Evolutionary conservation across 2,888 invertebrate genomes (phyloP), one percentile per base, ranked within the genome.

Genomic region (Hoplodrina ambigua): DNA sequence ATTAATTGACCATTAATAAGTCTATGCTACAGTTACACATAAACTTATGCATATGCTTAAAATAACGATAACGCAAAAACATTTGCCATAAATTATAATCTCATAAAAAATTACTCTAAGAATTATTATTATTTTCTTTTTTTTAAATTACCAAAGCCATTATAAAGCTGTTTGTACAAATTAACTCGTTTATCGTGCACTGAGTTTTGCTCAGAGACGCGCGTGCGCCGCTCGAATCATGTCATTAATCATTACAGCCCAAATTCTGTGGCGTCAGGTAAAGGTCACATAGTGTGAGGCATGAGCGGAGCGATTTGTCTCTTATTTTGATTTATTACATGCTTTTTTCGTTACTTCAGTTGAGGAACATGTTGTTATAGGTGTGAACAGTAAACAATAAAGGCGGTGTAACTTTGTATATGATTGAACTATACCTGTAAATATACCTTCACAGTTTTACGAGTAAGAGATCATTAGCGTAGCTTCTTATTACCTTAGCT

Each of bases 201-300:
- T 37, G 65, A 75, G 67, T 66, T 41, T 44, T 69, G 37, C 62
- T 59, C 57, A 67, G 67, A 62, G 64, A 68, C 78, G 77, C 78
- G 77, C 64, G 72, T 63, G 71, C 79, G 78, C 74, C 68, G 66
- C 76, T 78, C 80, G 72, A 84, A 88, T 85, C 80, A 78, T 69
- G 78, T 78, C 81, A 88, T 90, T 87, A 88, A 90, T 90, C 86
- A 87, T 82, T 75, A 25, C 77, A 87, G 84, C 85, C 88, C 84
- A 82, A 87, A 89, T 88, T 83, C 73, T 82, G 60, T 71, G 63
- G 50, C 70, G 69, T 70, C 73, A 66, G 61, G 30, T 67, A 84
- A 81, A 87, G 84, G 86, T 86, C 83, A 82, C 20, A 13, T 20
- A 59, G 69, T 33, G 20, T 41, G 70, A 80, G 61, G 10, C 20